Percentiles rank a stretch among this genome's conserved stretches.
Evolutionary conservation across 1,140 invertebrate genomes (phyloP).

Genomic region (Dendroctonus valens): DNA sequence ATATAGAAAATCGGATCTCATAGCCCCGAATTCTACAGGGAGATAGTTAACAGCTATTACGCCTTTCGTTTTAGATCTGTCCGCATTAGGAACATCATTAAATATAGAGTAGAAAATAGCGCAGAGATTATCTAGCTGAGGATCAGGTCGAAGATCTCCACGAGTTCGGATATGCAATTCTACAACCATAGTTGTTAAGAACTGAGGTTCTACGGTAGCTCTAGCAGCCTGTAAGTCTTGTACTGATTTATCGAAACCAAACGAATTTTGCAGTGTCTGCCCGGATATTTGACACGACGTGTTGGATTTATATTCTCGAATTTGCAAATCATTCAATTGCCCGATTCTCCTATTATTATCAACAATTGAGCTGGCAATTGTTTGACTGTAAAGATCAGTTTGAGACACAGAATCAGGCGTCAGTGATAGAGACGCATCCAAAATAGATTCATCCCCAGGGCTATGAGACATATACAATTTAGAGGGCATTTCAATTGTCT

Average conservation of each 20-base stretch:
- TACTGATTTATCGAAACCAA: slow-evolving; percentile 65
- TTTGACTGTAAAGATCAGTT: too few species aligned
- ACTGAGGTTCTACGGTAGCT: slow-evolving; percentile 69
- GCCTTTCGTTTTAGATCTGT: slow-evolving; percentile 43
- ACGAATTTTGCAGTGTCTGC: slow-evolving; percentile 60
- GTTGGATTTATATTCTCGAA: slow-evolving; percentile 25
- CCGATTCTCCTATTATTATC: too few species aligned
- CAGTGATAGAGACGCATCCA: too few species aligned
- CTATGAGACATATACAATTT: slow-evolving; percentile 44
- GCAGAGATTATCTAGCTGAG: slow-evolving; percentile 74
- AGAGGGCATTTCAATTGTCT: slow-evolving; percentile 44
- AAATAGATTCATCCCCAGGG: slow-evolving; percentile 12
- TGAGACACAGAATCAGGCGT: too few species aligned
- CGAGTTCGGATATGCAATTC: slow-evolving; percentile 80
- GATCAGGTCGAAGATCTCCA: slow-evolving; percentile 78
- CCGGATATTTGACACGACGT: slow-evolving; percentile 56
- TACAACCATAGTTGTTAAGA: slow-evolving; percentile 77
- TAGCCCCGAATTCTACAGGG: slow-evolving; percentile 7
- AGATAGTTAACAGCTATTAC: slow-evolving; percentile 41
- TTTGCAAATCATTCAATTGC: slow-evolving; percentile 11
- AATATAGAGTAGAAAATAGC: slow-evolving; percentile 83
- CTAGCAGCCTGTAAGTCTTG: slow-evolving; percentile 73
- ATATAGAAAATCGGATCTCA: slow-evolving; percentile 42
- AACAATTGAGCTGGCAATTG: too few species aligned
- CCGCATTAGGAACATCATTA: slow-evolving; percentile 59